Evolutionary conservation across 35 echinoderm and acorn worm genomes (phyloP), one percentile per base, ranked within the genome.

Genomic region (Holothuria glaberrima): DNA sequence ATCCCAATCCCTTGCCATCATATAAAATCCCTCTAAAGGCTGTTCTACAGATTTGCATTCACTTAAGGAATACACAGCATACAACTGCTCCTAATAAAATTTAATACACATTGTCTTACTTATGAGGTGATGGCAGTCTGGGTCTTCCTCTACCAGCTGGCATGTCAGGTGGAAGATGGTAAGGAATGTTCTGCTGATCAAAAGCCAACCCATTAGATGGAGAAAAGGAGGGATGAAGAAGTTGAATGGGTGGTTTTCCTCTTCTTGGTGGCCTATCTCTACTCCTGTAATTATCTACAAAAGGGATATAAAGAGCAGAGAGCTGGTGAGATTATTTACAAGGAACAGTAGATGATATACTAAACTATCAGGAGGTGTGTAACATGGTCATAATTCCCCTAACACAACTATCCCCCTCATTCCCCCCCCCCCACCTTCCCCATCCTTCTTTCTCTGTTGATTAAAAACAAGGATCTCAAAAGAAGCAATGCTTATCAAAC

Each of bases 111-210:
- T 41, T 41, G 38, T 78, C 85, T 87, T 87, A 87, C 85, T 87
- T 87, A 35, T 87, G 85, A 69, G 85, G 85, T 52, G 85, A 68
- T 69, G 85, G 66, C 44, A 87, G 34, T 48, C 85, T 87, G 20
- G 66, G 85, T 71, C 85, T 71, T 29, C 36, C 80, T 63, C 80
- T 59, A 28, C 80, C 80, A 58, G 80, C 9, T 33, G 52, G 80
- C 17, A 84, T 9, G 4, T 84, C 80, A 61, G 56, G 58, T 22
- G 80, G 85, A 70, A 68, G 44, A 34, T 62, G 66, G 44, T 87
- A 87, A 44, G 85, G 85, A 87, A 87, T 87, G 85, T 69, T 87
- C 24, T 87, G 85, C 63, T 87, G 85, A n/a, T 87, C 85, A 87
- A 69, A 87, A 71, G 85, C 33, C 45, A 71, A 50, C 22, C 85